A percentile compares a stretch with the other conserved stretches of the same genome.
Evolutionary conservation across 2,888 invertebrate genomes (phyloP).

Genomic region (Napeogenes inachia): DNA sequence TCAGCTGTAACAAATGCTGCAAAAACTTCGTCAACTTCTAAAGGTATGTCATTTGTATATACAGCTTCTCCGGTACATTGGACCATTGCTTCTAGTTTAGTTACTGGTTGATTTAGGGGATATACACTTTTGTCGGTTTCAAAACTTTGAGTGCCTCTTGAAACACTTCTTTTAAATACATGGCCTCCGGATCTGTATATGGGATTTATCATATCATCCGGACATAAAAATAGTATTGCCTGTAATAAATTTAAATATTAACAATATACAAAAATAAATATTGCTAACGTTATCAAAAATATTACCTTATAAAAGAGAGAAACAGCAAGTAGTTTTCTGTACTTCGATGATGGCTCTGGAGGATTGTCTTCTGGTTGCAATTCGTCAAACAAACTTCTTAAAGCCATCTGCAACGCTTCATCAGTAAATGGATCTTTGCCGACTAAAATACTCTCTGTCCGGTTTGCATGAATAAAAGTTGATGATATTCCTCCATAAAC

Average conservation of each 20-base stretch:
- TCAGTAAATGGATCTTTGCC: conserved; percentile 63
- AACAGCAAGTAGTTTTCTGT: conserved; percentile 78
- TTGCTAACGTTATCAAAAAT: neutral
- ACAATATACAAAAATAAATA: conserved; percentile 3
- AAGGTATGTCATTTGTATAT: conserved; percentile 85
- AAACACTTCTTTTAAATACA: conserved; percentile 78
- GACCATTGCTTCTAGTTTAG: conserved; percentile 83
- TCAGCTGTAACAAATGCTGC: conserved; percentile 83
- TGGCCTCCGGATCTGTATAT: conserved; percentile 77
- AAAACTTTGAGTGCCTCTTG: conserved; percentile 83
- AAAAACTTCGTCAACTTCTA: conserved; percentile 81
- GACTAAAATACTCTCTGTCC: conserved; percentile 69
- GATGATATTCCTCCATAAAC: conserved; percentile 79
- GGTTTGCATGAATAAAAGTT: conserved; percentile 61
- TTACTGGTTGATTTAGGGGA: conserved; percentile 85
- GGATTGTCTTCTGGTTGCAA: conserved; percentile 47
- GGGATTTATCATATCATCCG: conserved; percentile 64
- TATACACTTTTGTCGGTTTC: conserved; percentile 82
- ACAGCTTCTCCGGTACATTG: conserved; percentile 86
- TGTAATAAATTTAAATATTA: conserved; percentile 41
- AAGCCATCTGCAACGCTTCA: conserved; percentile 56
- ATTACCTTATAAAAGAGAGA: conserved; percentile 78
- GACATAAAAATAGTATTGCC: conserved; percentile 77
- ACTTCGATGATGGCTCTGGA: conserved; percentile 77
- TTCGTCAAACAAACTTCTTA: conserved; percentile 45